Conservation (phyloP, 2,888 invertebrate species). For the Oligia latruncula region DNA sequence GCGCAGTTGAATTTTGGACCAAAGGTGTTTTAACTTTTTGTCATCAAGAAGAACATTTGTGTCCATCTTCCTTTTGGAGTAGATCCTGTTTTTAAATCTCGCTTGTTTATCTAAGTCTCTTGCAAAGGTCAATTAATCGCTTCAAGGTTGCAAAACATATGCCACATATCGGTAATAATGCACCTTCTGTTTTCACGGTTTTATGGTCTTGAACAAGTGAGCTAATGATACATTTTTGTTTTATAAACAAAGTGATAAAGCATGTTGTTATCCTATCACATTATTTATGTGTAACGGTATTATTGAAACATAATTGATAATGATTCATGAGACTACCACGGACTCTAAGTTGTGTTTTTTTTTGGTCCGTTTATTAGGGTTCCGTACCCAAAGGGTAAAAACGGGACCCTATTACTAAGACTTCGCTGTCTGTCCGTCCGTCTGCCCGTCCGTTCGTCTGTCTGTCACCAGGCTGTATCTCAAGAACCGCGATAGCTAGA, state of each 20-base stretch:
- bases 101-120: neutral
- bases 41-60: neutral
- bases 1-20: neutral
- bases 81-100: neutral
- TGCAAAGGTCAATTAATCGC: neutral
- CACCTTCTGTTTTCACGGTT: conserved; percentile 18
- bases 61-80: neutral
- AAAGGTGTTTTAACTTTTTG: neutral
- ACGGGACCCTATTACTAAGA: too few species aligned
- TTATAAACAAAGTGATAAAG: conserved; percentile 34
- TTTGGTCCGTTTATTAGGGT: neutral
- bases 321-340: neutral
- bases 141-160: conserved; percentile 16
- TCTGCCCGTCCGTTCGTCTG: too few species aligned
- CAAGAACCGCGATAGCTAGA: too few species aligned
- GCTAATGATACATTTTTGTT: conserved; percentile 19
- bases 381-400: too few species aligned
- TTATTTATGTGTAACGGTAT: conserved; percentile 14
- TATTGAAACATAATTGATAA: conserved; percentile 33
- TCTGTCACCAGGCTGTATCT: too few species aligned
- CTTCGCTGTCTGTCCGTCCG: too few species aligned
- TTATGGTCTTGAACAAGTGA: conserved; percentile 13
- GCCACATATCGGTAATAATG: neutral
- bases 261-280: conserved; percentile 6
- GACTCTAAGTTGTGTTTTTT: neutral